phyloP scores from a whole-genome alignment of 2,797 vertebrate genomes.

The Betta splendens region DNA sequence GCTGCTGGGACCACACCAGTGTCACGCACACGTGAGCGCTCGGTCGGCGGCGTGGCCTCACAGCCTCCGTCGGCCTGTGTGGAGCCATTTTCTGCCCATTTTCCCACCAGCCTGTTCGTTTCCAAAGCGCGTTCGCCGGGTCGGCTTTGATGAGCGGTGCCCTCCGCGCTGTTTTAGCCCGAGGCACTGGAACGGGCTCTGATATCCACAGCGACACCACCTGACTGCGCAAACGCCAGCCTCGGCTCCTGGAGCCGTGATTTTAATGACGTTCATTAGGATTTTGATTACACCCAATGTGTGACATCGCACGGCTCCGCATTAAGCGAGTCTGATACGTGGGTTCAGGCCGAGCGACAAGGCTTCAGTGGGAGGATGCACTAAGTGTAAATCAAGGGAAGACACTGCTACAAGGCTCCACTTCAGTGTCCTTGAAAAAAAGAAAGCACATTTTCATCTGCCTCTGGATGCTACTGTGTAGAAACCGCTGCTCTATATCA shows the following conservation, averaged over 20 bases:
- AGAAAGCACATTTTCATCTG: constrained; percentile 54
- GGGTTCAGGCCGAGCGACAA: constrained; percentile 59
- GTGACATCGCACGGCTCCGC: constrained; percentile 51
- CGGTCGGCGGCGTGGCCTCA: constrained; percentile 54
- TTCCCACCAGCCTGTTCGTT: constrained; percentile 49
- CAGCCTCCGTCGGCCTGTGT: constrained; percentile 18
- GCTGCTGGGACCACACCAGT: constrained; percentile 58
- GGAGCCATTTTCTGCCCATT: too few relatives aligned
- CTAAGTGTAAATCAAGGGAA: constrained; percentile 50
- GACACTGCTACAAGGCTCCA: constrained; percentile 49
- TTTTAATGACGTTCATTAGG: constrained; percentile 71
- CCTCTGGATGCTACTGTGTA: constrained; percentile 41
- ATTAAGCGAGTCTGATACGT: constrained; percentile 61
- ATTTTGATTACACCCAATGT: constrained; percentile 62
- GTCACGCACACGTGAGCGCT: constrained; percentile 66
- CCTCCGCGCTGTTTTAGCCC: constrained; percentile 44
- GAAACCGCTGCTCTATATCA: constrained; percentile 61
- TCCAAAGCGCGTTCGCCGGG: constrained; percentile 46
- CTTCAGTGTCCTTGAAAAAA: constrained; percentile 59
- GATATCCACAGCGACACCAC: constrained; percentile 26
- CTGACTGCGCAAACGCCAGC: constrained; percentile 40
- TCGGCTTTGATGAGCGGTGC: constrained; percentile 59
- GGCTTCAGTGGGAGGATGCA: constrained; percentile 54
- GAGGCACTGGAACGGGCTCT: constrained; percentile 37
- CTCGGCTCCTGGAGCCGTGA: constrained; percentile 42